Evolutionary conservation across 2,113 vertebrate genomes (phyloP).

Genomic region (Gambusia holbrooki): DNA sequence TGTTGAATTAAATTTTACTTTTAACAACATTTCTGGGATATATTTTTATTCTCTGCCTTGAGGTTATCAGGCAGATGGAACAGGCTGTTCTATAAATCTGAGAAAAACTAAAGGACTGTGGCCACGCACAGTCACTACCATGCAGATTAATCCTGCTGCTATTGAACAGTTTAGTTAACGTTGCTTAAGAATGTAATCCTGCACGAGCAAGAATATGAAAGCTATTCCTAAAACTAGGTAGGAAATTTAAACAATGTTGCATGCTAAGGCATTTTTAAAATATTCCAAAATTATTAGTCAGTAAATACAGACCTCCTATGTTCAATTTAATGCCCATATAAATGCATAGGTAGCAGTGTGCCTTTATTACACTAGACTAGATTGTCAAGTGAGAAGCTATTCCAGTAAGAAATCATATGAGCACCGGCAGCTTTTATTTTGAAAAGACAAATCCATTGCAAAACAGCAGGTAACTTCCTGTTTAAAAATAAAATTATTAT

Average conservation of each 20-base stretch:
- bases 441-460: too few species aligned
- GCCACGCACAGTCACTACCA: slow-evolving; percentile 55
- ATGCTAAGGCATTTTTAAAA: too few species aligned
- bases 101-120: slow-evolving; percentile 47
- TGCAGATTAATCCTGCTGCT: slow-evolving; percentile 50
- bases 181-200: slow-evolving; percentile 55
- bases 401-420: too few species aligned
- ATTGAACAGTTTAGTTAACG: slow-evolving; percentile 43
- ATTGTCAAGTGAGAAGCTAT: too few species aligned
- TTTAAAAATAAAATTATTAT: too few species aligned
- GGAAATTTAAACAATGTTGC: not conserved
- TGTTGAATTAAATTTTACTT: slow-evolving; percentile 64
- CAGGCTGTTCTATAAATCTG: slow-evolving; percentile 61
- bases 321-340: too few species aligned
- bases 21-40: slow-evolving; percentile 63
- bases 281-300: too few species aligned
- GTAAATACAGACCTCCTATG: too few species aligned
- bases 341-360: too few species aligned
- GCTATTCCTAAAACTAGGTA: slow-evolving; percentile 14
- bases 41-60: slow-evolving; percentile 48
- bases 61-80: slow-evolving; percentile 53
- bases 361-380: too few species aligned
- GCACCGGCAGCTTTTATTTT: too few species aligned
- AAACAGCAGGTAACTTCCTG: too few species aligned
- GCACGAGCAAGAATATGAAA: slow-evolving; percentile 22